Base-by-base conservation (phyloP, 2,888 invertebrate species). In the Ischnus inquisitorius region DNA sequence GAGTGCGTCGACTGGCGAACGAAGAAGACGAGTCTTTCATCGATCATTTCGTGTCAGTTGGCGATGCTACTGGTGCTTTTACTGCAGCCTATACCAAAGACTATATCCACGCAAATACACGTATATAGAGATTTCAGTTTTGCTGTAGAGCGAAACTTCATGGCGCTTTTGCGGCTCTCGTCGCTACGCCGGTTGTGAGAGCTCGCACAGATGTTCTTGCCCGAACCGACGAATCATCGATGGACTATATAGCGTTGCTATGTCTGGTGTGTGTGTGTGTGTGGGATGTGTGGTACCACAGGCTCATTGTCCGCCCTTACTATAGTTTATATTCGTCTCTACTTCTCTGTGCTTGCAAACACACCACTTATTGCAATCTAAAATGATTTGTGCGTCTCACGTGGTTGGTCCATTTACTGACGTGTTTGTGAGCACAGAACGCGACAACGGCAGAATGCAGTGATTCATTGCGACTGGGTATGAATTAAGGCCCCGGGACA, bases 181-280 rank as follows among this genome's bases (percentile, higher is more conserved):
- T 71, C 79, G 69, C 57, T 79, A 71, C 28, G 67, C 74, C 78
- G 57, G 62, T 60, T 74, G 79, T 79, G 83, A 67, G 79, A 83
- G 57, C 25, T 41, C 75, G 79, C 79, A 67, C 83, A 83, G 83
- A 79, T 83, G 83, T 83, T 79, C 69, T 54, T 67, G 67, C 79
- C 68, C 48, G 60, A 71, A 54, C 71, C 60, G 54, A 57, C 39
- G 71, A 65, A 69, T 79, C 54, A 67, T 79, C 57, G 46, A 54
- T 25, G 57, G 39, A 57, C 54, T 65, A 28, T 72, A 51, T 41
- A 28, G 48, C 10, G 46, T 16, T 46, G 28, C 28, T 8, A 60
- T 41, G 14, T 62, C 34, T 34, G 25, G 48, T 54, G 60, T 34
- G 12, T 51, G 51, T 28, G 6, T 28, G 43, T 62, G 8, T 60